A percentile compares a stretch with the other conserved stretches of the same genome.
Evolutionary conservation across 2,888 invertebrate species (phyloP).

Genomic region (Catocala fraxini): DNA sequence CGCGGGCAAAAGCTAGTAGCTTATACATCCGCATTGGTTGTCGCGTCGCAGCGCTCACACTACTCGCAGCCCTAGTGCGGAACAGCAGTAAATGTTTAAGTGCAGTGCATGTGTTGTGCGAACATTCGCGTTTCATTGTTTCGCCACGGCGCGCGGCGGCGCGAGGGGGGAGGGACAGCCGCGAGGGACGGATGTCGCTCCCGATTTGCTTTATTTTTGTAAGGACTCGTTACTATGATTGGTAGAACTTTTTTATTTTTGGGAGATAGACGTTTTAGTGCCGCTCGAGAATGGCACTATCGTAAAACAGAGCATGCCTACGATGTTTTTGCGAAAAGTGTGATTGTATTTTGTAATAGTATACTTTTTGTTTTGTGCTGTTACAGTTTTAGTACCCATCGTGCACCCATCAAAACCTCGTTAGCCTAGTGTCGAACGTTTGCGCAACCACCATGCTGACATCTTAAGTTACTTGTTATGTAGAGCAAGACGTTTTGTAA

Average conservation of each 20-base stretch:
- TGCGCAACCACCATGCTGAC: no score
- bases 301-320: conserved; percentile 3
- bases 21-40: no score
- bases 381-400: neutral
- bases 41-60: neutral
- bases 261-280: conserved; percentile 2
- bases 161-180: neutral
- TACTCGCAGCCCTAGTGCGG: conserved; percentile 20
- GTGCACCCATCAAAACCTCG: no score
- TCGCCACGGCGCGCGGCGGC: conserved; percentile 3
- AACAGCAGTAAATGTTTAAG: conserved; percentile 20
- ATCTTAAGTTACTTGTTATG: no score
- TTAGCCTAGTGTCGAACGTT: no score
- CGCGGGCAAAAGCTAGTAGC: no score
- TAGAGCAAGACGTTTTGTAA: no score
- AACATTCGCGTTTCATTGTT: conserved; percentile 29
- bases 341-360: neutral
- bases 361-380: neutral
- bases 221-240: conserved; percentile 19
- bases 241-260: conserved; percentile 13
- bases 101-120: conserved; percentile 27
- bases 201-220: conserved; percentile 34
- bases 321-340: conserved; percentile 1
- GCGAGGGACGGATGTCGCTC: conserved; percentile 23
- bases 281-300: neutral